A percentile compares a stretch with the other conserved stretches of the same genome.
Evolutionary conservation across 2,797 vertebrate species (phyloP).

Genomic region (Momotus momota): DNA sequence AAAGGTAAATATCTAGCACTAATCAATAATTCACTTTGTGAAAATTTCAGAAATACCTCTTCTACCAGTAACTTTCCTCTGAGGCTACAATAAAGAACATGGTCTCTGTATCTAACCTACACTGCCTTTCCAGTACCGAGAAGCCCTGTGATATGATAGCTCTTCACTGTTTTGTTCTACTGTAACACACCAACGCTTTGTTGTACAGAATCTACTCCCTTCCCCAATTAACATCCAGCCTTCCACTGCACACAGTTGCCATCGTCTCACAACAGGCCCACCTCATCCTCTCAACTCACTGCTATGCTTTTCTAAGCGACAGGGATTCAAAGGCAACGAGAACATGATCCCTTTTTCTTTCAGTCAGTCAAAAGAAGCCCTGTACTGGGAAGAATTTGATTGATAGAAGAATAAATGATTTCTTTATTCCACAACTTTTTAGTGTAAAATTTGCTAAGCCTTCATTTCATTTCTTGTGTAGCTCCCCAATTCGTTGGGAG

Average conservation of each 20-base stretch:
- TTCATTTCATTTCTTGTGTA: not conserved
- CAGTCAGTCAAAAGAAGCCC: not conserved
- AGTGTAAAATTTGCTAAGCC: not conserved
- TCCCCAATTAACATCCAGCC: not conserved
- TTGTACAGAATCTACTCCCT: constrained; percentile 30
- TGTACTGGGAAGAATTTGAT: not conserved
- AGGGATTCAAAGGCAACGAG: not conserved
- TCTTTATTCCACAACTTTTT: not conserved
- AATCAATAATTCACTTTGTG: constrained; percentile 36
- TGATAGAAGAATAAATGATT: not conserved
- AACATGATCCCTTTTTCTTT: not conserved
- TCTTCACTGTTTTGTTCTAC: not conserved
- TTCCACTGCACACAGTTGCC: not conserved
- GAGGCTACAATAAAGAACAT: not conserved
- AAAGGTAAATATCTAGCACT: not conserved
- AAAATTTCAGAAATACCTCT: constrained; percentile 29
- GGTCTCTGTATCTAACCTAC: not conserved
- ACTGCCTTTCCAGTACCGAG: not conserved
- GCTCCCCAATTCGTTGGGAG: not conserved
- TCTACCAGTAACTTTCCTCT: constrained; percentile 10
- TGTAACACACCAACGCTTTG: not conserved
- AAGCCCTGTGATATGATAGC: not conserved
- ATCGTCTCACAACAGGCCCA: not conserved
- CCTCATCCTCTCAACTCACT: not conserved
- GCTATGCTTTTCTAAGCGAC: not conserved